phyloP scores from a whole-genome alignment of 2,113 vertebrate species.

The Boleophthalmus pectinirostris region DNA sequence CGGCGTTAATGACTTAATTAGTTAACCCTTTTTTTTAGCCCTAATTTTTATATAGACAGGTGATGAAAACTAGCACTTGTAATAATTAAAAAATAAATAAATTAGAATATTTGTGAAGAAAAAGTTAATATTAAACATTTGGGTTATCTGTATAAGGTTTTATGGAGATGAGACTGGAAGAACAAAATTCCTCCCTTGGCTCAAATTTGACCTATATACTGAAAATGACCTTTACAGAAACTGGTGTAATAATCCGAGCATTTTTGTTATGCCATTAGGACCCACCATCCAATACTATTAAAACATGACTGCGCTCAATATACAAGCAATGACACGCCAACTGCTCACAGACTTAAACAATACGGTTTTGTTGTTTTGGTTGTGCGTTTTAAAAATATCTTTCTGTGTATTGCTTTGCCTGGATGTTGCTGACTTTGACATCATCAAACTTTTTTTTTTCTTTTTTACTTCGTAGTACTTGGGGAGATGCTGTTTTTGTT shows the following conservation, averaged over 20 bases:
- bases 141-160: not conserved
- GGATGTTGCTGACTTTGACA: not conserved
- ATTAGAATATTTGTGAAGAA: not conserved
- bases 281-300: not conserved
- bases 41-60: no score
- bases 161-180: not conserved
- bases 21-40: no score
- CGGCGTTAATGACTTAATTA: no score
- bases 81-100: no score
- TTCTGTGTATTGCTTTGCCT: not conserved
- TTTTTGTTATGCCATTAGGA: not conserved
- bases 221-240: not conserved
- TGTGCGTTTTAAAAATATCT: not conserved
- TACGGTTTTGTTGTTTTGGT: not conserved
- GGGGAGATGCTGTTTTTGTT: conserved; percentile 16
- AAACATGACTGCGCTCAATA: not conserved
- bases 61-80: no score
- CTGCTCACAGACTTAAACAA: not conserved
- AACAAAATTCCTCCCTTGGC: not conserved
- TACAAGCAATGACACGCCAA: not conserved
- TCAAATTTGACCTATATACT: not conserved
- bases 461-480: not conserved
- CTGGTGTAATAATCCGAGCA: not conserved
- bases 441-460: not conserved
- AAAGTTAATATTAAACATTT: not conserved